Evolutionary conservation across 2,113 vertebrate species (phyloP).

Genomic region (Xenopus laevis): DNA sequence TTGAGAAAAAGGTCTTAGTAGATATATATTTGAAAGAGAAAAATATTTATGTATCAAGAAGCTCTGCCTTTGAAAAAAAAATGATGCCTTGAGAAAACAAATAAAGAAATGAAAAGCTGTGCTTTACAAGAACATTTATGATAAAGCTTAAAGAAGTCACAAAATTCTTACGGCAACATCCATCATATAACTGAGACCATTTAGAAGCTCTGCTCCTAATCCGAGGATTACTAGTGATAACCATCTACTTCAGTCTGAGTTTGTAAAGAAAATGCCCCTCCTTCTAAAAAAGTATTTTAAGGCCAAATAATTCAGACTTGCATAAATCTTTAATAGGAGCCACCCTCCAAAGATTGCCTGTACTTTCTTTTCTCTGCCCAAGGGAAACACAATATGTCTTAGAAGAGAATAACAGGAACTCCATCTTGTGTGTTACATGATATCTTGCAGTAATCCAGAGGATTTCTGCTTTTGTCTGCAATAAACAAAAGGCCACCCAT

Average conservation of each 20-base stretch:
- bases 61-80: too few species aligned
- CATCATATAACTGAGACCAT: constrained; percentile 80
- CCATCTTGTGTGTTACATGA: constrained; percentile 75
- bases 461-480: constrained; percentile 78
- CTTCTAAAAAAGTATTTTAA: constrained; percentile 76
- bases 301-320: constrained; percentile 74
- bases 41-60: too few species aligned
- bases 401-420: constrained; percentile 75
- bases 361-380: constrained; percentile 65
- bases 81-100: not conserved
- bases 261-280: constrained; percentile 74
- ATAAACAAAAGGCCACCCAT: constrained; percentile 81
- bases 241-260: constrained; percentile 79
- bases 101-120: constrained; percentile 46
- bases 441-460: constrained; percentile 75
- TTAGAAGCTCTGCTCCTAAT: constrained; percentile 86
- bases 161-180: constrained; percentile 61
- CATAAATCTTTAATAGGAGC: constrained; percentile 89
- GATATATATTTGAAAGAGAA: too few species aligned
- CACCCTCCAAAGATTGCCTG: constrained; percentile 68
- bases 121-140: constrained; percentile 58
- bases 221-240: constrained; percentile 89
- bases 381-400: constrained; percentile 74
- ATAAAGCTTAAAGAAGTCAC: constrained; percentile 55
- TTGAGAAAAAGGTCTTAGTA: not conserved